These are phyloP conservation scores for Scaptodrosophila lebanonensis DNA, from an alignment of 1,140 invertebrate genomes.

Conservation along the genomic window DNA sequence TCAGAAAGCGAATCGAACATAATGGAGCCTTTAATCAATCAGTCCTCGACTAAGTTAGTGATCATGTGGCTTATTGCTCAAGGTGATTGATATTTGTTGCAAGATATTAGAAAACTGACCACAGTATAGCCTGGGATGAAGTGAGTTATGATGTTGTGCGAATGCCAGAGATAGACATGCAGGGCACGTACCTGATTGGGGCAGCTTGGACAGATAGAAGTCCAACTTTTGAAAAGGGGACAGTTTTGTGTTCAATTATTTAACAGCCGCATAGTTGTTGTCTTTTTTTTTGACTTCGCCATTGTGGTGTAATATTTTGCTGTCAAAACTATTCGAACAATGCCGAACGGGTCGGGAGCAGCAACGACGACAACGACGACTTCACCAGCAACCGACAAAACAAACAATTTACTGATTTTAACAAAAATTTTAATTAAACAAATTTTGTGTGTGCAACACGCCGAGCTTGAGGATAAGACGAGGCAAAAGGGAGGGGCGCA, in stretches of 20 bases:
- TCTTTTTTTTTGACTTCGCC: constrained; percentile 21
- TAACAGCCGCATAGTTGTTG: constrained; percentile 24
- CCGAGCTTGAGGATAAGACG: too few species aligned
- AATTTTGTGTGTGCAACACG: constrained; percentile 68
- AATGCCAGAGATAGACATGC: too few species aligned
- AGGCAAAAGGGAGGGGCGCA: constrained; percentile 50
- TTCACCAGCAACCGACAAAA: constrained; percentile 36
- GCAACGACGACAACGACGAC: neutral
- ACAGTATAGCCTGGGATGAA: too few species aligned
- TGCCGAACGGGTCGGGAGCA: neutral
- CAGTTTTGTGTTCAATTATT: constrained; percentile 34
- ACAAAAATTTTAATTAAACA: constrained; percentile 75
- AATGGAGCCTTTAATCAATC: too few species aligned
- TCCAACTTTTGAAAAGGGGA: neutral
- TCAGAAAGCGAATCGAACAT: too few species aligned
- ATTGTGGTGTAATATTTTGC: neutral
- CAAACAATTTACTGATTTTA: constrained; percentile 73
- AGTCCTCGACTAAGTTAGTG: too few species aligned
- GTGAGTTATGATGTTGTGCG: too few species aligned
- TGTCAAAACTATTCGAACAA: constrained; percentile 42
- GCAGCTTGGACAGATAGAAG: neutral
- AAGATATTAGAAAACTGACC: too few species aligned
- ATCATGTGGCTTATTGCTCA: too few species aligned
- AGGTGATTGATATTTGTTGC: too few species aligned
- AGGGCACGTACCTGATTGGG: too few species aligned